Evolutionary conservation across 2,113 vertebrate genomes (phyloP).

Genomic region (Balaenoptera acutorostrata): DNA sequence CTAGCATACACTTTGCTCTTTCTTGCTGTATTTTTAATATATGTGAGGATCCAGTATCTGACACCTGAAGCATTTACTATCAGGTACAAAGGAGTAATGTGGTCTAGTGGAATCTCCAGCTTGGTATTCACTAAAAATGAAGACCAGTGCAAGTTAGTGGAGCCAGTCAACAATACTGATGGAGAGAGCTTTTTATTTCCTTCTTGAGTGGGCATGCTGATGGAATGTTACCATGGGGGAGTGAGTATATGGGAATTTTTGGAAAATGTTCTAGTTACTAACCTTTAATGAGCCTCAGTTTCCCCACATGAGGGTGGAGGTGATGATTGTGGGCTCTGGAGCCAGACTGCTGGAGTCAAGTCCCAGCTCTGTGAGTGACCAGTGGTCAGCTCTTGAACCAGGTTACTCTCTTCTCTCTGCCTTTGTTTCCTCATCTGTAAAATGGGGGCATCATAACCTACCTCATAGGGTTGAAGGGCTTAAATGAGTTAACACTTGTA

Average conservation of each 20-base stretch:
- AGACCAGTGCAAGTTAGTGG: not conserved
- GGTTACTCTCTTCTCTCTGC: not conserved
- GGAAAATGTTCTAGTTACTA: not conserved
- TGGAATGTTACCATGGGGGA: not conserved
- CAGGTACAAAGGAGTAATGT: not conserved
- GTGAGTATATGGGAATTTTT: not conserved
- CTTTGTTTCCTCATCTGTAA: not conserved
- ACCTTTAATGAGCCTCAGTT: not conserved
- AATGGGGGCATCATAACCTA: not conserved
- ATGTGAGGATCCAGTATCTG: not conserved
- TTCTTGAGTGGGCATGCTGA: no score
- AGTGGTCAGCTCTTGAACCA: not conserved
- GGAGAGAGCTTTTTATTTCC: not conserved
- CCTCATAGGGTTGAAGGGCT: not conserved
- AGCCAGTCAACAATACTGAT: not conserved
- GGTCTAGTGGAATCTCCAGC: not conserved
- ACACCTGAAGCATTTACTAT: not conserved
- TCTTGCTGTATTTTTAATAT: not conserved
- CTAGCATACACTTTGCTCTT: not conserved
- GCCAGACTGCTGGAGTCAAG: not conserved
- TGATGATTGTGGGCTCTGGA: rapidly evolving
- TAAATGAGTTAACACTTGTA: not conserved
- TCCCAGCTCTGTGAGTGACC: not conserved
- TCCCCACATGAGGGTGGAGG: not conserved
- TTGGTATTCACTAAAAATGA: not conserved